Conservation (phyloP, 2,113 vertebrate species). For the pig (Sus scrofa) region DNA sequence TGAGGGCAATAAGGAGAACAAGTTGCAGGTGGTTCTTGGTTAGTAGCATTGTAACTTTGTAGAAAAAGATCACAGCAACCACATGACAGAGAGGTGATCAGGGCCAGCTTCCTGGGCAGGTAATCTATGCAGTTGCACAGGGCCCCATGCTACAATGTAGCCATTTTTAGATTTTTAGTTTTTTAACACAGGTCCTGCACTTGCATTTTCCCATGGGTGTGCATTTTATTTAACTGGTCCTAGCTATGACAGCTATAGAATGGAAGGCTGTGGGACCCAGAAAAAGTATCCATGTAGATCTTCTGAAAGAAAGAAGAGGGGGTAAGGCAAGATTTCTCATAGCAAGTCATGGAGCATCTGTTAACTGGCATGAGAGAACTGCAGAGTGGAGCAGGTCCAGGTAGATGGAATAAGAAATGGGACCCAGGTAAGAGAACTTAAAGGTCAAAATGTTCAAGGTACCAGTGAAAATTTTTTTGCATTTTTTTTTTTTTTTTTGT, state of each 20-base stretch:
- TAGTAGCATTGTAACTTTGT: background rate
- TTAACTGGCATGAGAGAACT: background rate
- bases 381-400: background rate
- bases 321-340: background rate
- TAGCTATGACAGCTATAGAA: background rate
- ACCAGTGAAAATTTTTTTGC: background rate
- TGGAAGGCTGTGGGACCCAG: background rate
- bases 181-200: background rate
- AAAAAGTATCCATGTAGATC: background rate
- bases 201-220: background rate
- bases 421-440: background rate
- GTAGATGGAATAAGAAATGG: background rate
- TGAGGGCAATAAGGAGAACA: too few relatives aligned
- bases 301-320: background rate
- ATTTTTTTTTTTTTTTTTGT: background rate
- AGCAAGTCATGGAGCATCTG: background rate
- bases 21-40: background rate
- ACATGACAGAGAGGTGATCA: too few relatives aligned
- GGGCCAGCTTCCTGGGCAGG: background rate
- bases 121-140: fast-evolving
- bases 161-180: background rate
- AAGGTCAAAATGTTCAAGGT: background rate
- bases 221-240: background rate
- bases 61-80: background rate
- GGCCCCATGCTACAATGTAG: fast-evolving